phyloP scores from a whole-genome alignment of 2,797 vertebrate genomes.

The Netta rufina region DNA sequence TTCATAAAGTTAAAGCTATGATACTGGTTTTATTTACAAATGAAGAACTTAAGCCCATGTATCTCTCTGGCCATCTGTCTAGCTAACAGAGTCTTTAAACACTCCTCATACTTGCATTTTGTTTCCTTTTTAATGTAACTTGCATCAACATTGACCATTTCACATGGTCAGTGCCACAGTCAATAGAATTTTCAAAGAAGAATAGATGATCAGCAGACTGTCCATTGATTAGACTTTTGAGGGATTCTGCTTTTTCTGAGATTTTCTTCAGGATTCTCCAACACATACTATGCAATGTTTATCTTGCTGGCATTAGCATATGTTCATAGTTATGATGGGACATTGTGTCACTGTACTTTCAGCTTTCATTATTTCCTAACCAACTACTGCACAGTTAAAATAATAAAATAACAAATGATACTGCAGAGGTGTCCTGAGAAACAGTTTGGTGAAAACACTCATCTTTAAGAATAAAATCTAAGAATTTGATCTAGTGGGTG shows the following conservation, averaged over 20 bases:
- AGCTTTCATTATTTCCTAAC: neutral
- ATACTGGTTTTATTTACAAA: neutral
- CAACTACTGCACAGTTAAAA: neutral
- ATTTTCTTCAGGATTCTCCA: neutral
- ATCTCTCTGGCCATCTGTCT: neutral
- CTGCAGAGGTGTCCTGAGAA: neutral
- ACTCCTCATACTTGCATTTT: rapidly evolving
- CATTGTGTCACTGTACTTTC: neutral
- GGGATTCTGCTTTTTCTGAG: neutral
- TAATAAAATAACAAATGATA: neutral
- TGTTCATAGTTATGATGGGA: neutral
- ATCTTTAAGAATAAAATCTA: neutral
- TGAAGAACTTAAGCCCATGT: neutral
- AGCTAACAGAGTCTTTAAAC: neutral
- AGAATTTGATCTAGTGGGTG: neutral
- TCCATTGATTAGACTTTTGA: neutral
- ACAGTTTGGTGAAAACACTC: neutral
- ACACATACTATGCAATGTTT: neutral
- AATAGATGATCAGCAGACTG: neutral
- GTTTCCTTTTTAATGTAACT: neutral
- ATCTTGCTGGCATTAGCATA: neutral
- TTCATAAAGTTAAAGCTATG: neutral
- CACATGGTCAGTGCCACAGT: neutral
- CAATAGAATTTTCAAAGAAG: neutral
- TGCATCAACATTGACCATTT: neutral